These are phyloP conservation scores for Apocheima hispidaria DNA, from an alignment of 2,888 invertebrate species.

Conservation along the genomic window DNA sequence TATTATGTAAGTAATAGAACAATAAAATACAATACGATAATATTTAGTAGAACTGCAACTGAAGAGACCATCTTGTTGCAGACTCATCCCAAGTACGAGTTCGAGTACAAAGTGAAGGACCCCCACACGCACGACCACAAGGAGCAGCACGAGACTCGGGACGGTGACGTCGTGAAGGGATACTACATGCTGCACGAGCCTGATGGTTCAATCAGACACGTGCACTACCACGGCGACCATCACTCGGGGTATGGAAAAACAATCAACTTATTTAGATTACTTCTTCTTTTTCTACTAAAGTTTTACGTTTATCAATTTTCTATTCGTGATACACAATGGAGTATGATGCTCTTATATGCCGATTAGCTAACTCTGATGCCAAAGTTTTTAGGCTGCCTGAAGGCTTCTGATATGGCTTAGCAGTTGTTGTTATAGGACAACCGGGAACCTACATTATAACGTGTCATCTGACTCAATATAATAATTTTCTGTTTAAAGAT, in stretches of 20 bases:
- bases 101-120: constrained; percentile 73
- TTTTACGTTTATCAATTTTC: too few relatives aligned
- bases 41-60: not conserved
- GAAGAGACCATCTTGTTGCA: constrained; percentile 12
- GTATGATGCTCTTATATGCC: too few relatives aligned
- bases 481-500: constrained; percentile 41
- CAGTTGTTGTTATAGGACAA: too few relatives aligned
- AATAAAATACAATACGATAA: not conserved
- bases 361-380: too few relatives aligned
- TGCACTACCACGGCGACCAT: constrained; percentile 43
- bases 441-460: too few relatives aligned
- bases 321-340: too few relatives aligned
- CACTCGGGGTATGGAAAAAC: constrained; percentile 49
- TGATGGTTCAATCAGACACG: constrained; percentile 42
- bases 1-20: constrained; percentile 46
- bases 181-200: constrained; percentile 43
- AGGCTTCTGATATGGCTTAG: too few relatives aligned
- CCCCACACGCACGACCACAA: constrained; percentile 71
- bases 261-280: not conserved
- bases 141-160: constrained; percentile 62
- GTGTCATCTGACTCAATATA: too few relatives aligned
- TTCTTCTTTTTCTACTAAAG: not conserved
- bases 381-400: too few relatives aligned
- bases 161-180: constrained; percentile 60
- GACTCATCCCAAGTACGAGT: constrained; percentile 50